Evolutionary conservation across 2,113 vertebrate species (phyloP).

Genomic region (Empidonax alnorum): DNA sequence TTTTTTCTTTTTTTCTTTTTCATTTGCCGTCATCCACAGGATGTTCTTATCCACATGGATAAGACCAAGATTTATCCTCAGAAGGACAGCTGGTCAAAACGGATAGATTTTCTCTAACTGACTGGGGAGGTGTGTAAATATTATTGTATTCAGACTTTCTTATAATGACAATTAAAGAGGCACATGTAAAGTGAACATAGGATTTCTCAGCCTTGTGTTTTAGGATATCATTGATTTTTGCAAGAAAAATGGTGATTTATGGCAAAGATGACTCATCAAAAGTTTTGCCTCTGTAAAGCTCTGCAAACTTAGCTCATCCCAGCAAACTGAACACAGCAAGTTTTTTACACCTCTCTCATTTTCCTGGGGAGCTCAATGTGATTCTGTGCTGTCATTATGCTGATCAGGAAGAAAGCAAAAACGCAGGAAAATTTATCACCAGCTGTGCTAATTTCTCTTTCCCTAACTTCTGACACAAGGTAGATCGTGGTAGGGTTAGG

Average conservation of each 20-base stretch:
- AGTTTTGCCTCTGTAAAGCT: conserved; percentile 24
- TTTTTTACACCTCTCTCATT: neutral
- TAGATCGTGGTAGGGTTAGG: neutral
- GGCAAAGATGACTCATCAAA: conserved; percentile 8
- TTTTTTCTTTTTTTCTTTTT: too few relatives aligned
- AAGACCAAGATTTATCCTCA: neutral
- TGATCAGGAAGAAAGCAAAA: neutral
- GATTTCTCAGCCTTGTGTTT: neutral
- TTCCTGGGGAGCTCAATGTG: neutral
- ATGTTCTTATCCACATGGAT: neutral
- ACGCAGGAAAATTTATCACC: neutral
- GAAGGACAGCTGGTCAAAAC: conserved; percentile 5
- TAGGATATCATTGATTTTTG: conserved; percentile 5
- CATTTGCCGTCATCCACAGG: neutral
- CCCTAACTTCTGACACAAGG: neutral
- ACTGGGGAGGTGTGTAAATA: conserved; percentile 12
- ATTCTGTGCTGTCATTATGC: neutral
- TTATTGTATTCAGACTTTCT: neutral
- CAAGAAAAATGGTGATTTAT: conserved; percentile 22
- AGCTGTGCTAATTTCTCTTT: neutral
- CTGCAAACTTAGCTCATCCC: conserved; percentile 15
- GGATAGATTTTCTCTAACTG: conserved; percentile 21
- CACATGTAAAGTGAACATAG: neutral
- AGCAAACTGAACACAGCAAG: neutral
- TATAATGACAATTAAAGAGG: conserved; percentile 1